Evolutionary conservation across 2,113 vertebrate species (phyloP), one percentile per base, ranked within the genome.

Genomic region (Procavia capensis): DNA sequence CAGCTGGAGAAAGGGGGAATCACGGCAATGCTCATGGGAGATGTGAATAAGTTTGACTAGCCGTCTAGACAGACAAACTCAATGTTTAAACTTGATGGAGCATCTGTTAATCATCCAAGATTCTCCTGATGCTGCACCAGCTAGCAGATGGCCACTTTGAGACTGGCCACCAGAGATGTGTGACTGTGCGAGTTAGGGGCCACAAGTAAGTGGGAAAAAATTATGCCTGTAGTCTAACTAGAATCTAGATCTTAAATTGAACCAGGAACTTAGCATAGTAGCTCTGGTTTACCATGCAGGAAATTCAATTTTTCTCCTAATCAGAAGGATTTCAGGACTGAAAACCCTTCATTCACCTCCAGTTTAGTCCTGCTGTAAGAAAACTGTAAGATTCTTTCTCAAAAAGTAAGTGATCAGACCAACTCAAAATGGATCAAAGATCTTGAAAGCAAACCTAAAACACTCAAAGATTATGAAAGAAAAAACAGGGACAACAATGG

Each of bases 1-100:
- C 95, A 97, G 94, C 93, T 97, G 94, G 89, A 66, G 68, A 31
- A 66, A 93, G 19, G 22, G 25, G 88, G 79, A 93, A 41, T 41
- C 36, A 93, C 81, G 84, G 34, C 43, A 63, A 64, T 50, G 11
- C 96, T 85, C 95, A 2, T 66, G 96, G 94, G 96, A 90, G 57
- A 89, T 63, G 61, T 16, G 43, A 80, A 91, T 82, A 87, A 54
- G 61, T 88, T 94, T 93, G 94, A 89, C 85, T 94, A 84, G 96
- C 94, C 96, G 96, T 97, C 97, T 98, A 97, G 97, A 97, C 96
- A 97, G 94, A 97, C 96, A 96, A 4, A 66, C 80, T 97, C 47
- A 87, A 27, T 97, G 84, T 97, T 95, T 97, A 97, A 97, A 96
- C 76, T 89, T 88, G 45, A 75, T 41, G 76, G 80, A 78, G 95